Base-by-base conservation (phyloP, 2,113 vertebrate genomes). In the Paradisaea rubra region DNA sequence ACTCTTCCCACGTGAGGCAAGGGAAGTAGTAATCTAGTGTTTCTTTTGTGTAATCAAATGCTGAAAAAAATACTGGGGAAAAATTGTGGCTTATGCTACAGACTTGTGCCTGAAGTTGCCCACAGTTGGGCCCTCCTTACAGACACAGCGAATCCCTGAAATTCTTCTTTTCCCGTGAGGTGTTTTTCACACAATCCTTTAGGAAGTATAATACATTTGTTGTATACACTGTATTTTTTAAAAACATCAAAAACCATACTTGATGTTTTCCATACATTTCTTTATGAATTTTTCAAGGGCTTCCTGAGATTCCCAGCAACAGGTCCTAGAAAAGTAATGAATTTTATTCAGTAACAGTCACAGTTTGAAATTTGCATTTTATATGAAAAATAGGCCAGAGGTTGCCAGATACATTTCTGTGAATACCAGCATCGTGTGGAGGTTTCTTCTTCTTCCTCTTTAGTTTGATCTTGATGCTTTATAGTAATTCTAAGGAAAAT, bases 191-290 rank as follows among this genome's bases (percentile, higher is more conserved):
- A 4, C 2, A 3, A 78, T 86, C 42, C 30, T 80, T 72, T 37
- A 41, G 44, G 57, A 33, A 15, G 35, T 44, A 10, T 47, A 30
- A 30, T 39, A 14, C 11, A 6, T 60, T 68, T 68, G 9, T 41
- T 47, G 11, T 25, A 54, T 22, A 9, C 7, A 22, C 47, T 0
- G 1, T 25, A 6, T 41, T 74, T 60, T 31, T 3, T 2, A n/a
- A 30, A 73, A 60, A 20, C 0, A 1, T 60, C 23, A 73, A 45
- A 81, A 60, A 2, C 4, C 10, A 30, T 17, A 45, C 24, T 12
- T 53, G 15, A 13, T 22, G 5, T 10, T 84, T 78, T 49, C 9
- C 4, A 5, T 41, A 6, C 2, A 8, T 74, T 93, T 64, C 20
- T 77, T 77, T 15, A 15, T 68, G 30, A n/a, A 33, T 7, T 80